phyloP scores from a whole-genome alignment of 2,113 vertebrate genomes.

The Turnix velox region DNA sequence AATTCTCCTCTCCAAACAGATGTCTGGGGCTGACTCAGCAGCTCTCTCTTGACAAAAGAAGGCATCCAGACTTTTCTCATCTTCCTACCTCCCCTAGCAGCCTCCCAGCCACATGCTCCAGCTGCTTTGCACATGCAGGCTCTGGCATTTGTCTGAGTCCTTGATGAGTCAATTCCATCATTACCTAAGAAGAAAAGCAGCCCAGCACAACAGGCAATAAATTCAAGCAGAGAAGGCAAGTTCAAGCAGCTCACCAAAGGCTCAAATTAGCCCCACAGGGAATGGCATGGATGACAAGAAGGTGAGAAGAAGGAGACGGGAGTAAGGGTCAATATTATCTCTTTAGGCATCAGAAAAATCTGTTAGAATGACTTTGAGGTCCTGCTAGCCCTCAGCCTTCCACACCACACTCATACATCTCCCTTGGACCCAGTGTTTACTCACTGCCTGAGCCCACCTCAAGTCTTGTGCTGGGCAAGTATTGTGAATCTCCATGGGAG shows the following conservation, averaged over 20 bases:
- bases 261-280: not conserved
- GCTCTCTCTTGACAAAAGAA: not conserved
- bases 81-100: not conserved
- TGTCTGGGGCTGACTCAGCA: not conserved
- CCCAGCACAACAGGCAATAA: not conserved
- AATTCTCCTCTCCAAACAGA: not conserved
- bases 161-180: not conserved
- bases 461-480: not conserved
- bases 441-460: not conserved
- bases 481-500: not conserved
- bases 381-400: fast-evolving
- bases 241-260: not conserved
- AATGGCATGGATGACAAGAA: not conserved
- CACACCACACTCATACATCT: fast-evolving
- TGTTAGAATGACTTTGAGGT: not conserved
- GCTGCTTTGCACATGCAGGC: not conserved
- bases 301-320: not conserved
- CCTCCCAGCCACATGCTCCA: not conserved
- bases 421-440: not conserved
- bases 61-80: not conserved
- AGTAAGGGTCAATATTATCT: fast-evolving
- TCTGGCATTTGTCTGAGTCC: not conserved
- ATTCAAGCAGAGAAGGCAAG: not conserved
- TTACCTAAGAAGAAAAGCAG: not conserved
- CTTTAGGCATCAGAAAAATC: not conserved